Evolutionary conservation across 2,888 invertebrate genomes (phyloP).

Genomic region (Amphipoea oculea): DNA sequence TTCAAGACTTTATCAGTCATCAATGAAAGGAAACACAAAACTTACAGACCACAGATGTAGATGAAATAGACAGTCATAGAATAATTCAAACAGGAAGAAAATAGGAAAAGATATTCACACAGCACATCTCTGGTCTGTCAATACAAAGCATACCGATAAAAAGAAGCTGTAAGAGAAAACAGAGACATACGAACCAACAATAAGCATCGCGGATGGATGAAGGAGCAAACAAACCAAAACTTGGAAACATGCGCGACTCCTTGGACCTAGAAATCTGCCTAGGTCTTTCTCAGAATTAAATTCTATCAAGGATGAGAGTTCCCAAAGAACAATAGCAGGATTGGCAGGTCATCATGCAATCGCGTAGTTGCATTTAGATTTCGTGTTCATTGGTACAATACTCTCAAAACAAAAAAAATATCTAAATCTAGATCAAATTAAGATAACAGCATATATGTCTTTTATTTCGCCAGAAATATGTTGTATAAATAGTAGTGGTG

Average conservation of each 20-base stretch:
- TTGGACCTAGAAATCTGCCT: conserved; percentile 88
- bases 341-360: conserved; percentile 45
- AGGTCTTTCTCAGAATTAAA: conserved; percentile 89
- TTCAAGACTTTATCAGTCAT: not conserved
- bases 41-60: conserved; percentile 51
- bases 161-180: conserved; percentile 69
- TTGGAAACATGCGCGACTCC: conserved; percentile 90
- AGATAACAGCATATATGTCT: not conserved
- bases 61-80: not conserved
- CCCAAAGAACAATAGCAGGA: conserved; percentile 28
- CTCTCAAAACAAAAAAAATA: conserved; percentile 5
- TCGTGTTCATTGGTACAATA: conserved; percentile 23
- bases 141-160: conserved; percentile 42
- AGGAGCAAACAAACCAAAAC: conserved; percentile 88
- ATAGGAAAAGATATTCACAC: not conserved
- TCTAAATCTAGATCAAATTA: conserved; percentile 13
- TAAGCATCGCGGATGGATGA: conserved; percentile 84
- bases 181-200: conserved; percentile 78
- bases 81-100: not conserved
- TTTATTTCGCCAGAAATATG: not conserved
- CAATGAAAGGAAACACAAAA: not conserved
- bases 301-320: conserved; percentile 43
- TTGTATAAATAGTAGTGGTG: not conserved
- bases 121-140: conserved; percentile 44
- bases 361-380: conserved; percentile 1